Conservation (phyloP, 64 coral and sea anemone genomes). For the Pocillopora damicornis region DNA sequence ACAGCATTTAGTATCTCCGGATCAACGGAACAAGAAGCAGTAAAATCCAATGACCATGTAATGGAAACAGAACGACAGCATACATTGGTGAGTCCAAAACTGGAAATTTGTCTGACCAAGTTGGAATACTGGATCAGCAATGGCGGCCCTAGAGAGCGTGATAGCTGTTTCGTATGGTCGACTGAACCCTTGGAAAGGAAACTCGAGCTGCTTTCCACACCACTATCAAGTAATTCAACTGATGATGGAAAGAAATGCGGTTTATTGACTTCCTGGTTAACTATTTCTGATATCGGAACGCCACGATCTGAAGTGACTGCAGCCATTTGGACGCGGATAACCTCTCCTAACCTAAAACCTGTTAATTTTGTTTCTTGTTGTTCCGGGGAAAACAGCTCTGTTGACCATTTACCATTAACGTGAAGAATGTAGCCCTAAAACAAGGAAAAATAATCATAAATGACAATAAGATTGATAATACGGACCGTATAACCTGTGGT, state of each 20-base stretch:
- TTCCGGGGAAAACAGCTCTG: conserved; percentile 35
- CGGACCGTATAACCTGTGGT: neutral
- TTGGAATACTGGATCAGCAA: conserved; percentile 62
- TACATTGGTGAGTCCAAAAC: conserved; percentile 28
- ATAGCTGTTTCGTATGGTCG: neutral
- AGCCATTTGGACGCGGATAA: conserved; percentile 45
- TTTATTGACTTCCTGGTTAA: neutral
- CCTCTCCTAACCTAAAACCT: conserved; percentile 23
- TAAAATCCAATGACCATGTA: conserved; percentile 42
- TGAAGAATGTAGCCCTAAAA: conserved; percentile 69
- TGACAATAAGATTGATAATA: neutral
- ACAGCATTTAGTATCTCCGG: neutral
- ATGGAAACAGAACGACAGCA: conserved; percentile 55
- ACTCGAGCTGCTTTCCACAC: conserved; percentile 88
- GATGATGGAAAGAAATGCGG: neutral
- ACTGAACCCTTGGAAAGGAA: conserved; percentile 4
- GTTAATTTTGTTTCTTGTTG: conserved; percentile 23
- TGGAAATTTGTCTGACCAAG: conserved; percentile 51
- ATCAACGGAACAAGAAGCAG: neutral
- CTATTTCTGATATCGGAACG: neutral
- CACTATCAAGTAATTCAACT: conserved; percentile 59
- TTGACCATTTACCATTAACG: conserved; percentile 44
- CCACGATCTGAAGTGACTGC: conserved; percentile 20
- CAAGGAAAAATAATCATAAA: neutral
- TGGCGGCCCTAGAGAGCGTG: conserved; percentile 34